Evolutionary conservation across 2,797 vertebrate genomes (phyloP), one percentile per base, ranked within the genome.

Genomic region (Eremophila alpestris): DNA sequence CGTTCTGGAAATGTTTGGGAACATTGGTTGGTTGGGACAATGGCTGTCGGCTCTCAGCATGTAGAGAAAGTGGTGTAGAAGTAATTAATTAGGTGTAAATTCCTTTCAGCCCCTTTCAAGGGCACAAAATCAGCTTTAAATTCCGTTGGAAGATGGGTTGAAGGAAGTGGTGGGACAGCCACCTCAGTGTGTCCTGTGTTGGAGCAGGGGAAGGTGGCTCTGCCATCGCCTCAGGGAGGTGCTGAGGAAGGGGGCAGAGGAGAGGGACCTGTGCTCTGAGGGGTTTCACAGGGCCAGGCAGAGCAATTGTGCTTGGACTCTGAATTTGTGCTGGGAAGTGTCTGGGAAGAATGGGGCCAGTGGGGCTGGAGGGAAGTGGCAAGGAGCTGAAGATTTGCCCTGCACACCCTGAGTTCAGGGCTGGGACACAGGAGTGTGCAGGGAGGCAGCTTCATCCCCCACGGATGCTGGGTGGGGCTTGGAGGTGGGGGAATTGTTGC

Each of bases 1-100:
- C 77, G 64, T 93, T 84, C 93, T 94, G 93, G 89, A 93, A 79
- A 55, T 70, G 83, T 91, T 90, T 94, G 77, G 76, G 95, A 87
- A 62, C 70, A 73, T 43, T 58, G 29, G 17, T 65, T 62, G 52
- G 62, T 71, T 83, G 78, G 87, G 91, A 26, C 80, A 56, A 64
- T 45, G 89, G 56, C 49, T 88, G n/a, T 38, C 73, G 40, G 46
- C 67, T 82, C 73, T 88, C 74, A 36, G 79, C 0, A 4, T 22
- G 70, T 16, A 16, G 32, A 48, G 23, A 24, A 62, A 73, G 32
- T 8, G 29, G 9, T 73, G 48, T 58, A 12, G 24, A 79, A 68
- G 65, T 51, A 76, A 93, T 88, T 90, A 87, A 77, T 80, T 74
- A 41, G 62, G 69, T 93, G 65, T 32, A 71, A 89, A 94, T 90